These are phyloP conservation scores for Ridgeia piscesae DNA, from an alignment of 1,140 invertebrate species.

Conservation along the genomic window DNA sequence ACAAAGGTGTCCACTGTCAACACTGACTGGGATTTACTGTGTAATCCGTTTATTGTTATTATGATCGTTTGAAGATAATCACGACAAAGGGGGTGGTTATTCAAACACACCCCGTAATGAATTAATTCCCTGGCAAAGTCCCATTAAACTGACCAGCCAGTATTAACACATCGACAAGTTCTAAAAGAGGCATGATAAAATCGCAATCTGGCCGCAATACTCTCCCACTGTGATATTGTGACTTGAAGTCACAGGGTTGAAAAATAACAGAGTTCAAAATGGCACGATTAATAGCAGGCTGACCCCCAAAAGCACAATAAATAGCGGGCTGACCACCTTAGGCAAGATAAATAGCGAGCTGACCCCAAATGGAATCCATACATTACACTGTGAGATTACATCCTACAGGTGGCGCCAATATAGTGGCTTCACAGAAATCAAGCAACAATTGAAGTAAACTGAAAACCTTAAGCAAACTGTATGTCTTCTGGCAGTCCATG, in stretches of 20 bases:
- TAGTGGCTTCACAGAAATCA: not conserved
- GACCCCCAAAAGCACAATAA: no score
- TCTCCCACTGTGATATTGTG: no score
- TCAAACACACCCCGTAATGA: not conserved
- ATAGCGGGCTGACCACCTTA: no score
- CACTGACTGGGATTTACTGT: not conserved
- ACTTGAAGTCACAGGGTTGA: no score
- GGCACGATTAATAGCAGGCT: no score
- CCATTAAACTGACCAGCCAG: not conserved
- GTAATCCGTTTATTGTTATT: not conserved
- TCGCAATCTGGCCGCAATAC: not conserved
- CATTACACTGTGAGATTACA: not conserved
- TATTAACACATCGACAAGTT: not conserved
- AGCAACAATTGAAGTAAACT: not conserved
- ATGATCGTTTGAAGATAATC: not conserved
- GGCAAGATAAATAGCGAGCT: no score
- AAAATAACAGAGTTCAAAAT: no score
- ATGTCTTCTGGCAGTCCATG: not conserved
- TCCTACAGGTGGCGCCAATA: not conserved
- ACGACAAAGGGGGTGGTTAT: not conserved
- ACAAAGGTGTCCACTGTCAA: not conserved
- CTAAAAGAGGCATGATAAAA: no score
- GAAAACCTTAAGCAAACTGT: not conserved
- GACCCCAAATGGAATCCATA: no score
- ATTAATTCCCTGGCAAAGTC: not conserved